These are phyloP conservation scores for Corella eumyota DNA, from an alignment of 23 tunicate species.

Conservation along the genomic window DNA sequence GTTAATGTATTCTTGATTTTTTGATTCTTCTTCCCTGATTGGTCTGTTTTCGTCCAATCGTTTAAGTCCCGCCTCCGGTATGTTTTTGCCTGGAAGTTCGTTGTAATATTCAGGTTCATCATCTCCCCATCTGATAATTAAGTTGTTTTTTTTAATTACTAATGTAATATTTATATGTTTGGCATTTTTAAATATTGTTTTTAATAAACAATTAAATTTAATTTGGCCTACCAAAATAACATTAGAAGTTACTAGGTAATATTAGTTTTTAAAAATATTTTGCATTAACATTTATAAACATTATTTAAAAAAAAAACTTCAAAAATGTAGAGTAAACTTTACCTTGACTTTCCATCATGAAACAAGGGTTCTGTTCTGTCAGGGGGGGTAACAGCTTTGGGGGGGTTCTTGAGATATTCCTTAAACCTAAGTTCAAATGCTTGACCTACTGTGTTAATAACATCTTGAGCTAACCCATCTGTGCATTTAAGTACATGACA, in stretches of 20 bases:
- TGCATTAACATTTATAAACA: background rate
- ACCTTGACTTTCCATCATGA: constrained; percentile 95
- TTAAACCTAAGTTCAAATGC: constrained; percentile 95
- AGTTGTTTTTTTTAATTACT: background rate
- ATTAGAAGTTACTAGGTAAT: background rate
- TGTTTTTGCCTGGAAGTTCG: constrained; percentile 64
- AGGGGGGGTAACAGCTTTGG: constrained; percentile 94
- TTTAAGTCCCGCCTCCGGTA: constrained; percentile 65
- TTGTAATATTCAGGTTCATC: constrained; percentile 96
- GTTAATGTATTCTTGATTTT: constrained; percentile 30
- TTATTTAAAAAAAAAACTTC: background rate
- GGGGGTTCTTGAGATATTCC: constrained; percentile 86
- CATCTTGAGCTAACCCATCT: constrained; percentile 90
- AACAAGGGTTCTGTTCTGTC: constrained; percentile 93
- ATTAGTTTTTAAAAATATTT: background rate
- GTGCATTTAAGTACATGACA: constrained; percentile 85
- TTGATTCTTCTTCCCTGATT: constrained; percentile 3
- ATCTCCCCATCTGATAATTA: constrained; percentile 70
- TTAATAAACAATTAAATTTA: background rate
- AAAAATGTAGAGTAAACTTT: background rate
- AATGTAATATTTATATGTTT: background rate
- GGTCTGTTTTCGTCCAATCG: constrained; percentile 21
- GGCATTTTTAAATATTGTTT: background rate
- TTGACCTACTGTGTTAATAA: constrained; percentile 87
- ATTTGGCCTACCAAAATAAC: no score